phyloP scores from a whole-genome alignment of 2,113 vertebrate species.

The Ibidorhyncha struthersii region DNA sequence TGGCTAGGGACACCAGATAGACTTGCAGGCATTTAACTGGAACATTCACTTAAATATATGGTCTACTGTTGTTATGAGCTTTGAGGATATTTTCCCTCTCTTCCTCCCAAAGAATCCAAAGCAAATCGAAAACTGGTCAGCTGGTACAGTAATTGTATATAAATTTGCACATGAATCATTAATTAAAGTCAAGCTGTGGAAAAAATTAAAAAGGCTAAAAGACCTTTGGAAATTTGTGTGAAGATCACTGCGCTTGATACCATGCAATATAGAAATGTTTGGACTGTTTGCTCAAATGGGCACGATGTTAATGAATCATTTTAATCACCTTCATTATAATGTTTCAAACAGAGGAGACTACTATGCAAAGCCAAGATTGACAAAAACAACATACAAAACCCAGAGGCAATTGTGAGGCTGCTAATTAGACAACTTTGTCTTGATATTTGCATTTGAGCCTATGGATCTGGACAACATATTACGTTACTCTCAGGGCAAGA shows the following conservation, averaged over 20 bases:
- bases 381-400: not conserved
- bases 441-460: slow-evolving; percentile 49
- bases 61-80: not conserved
- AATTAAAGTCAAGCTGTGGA: slow-evolving; percentile 47
- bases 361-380: not conserved
- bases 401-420: slow-evolving; percentile 21
- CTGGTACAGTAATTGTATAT: not conserved
- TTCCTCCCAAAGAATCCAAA: slow-evolving; percentile 35
- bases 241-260: not conserved
- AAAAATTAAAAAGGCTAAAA: not conserved
- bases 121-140: slow-evolving; percentile 8
- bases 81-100: not conserved
- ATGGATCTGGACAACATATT: slow-evolving; percentile 33
- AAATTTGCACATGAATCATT: slow-evolving; percentile 47
- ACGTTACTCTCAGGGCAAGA: slow-evolving; percentile 33
- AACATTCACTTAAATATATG: not conserved
- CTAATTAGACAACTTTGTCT: slow-evolving; percentile 55
- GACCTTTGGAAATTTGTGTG: slow-evolving; percentile 23
- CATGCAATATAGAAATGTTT: slow-evolving; percentile 20
- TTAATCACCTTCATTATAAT: slow-evolving; percentile 42
- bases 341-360: slow-evolving; percentile 18
- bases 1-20: not conserved
- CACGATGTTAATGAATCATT: slow-evolving; percentile 49
- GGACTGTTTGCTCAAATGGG: slow-evolving; percentile 25
- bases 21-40: not conserved